A percentile compares a stretch with the other conserved stretches of the same genome.
phyloP scores from a whole-genome alignment of 1,140 invertebrate genomes.

The Diuraphis noxia region DNA sequence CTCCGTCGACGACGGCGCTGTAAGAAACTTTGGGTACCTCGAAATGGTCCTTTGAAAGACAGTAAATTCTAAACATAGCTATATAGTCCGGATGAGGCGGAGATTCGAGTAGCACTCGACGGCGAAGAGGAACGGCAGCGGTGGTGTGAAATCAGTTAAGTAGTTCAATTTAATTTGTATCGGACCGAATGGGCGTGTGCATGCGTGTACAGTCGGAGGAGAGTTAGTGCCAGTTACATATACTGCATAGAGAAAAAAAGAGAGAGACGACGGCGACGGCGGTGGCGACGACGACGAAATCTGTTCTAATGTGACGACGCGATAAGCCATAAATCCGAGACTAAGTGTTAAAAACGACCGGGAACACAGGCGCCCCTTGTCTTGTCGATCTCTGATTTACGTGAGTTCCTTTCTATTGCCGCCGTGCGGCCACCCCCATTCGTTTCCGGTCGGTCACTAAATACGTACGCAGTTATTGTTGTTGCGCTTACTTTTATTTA shows the following conservation, averaged over 20 bases:
- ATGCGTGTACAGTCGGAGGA: background rate
- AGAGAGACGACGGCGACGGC: background rate
- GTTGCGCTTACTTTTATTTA: background rate
- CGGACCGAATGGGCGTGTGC: conserved; percentile 31
- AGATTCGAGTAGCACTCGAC: background rate
- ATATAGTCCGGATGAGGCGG: background rate
- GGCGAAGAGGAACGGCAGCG: background rate
- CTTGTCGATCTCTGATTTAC: conserved; percentile 53
- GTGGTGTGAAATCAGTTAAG: conserved; percentile 43
- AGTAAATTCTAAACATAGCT: conserved; percentile 34
- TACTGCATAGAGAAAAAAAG: background rate
- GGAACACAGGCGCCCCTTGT: conserved; percentile 51
- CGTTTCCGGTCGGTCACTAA: conserved; percentile 32
- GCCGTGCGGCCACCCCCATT: background rate
- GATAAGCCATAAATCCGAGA: conserved; percentile 46
- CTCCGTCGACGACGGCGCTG: background rate
- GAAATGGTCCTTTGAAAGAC: background rate
- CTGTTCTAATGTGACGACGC: conserved; percentile 48
- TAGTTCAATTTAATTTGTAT: conserved; percentile 50
- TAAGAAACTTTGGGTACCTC: conserved; percentile 25
- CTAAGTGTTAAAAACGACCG: conserved; percentile 53
- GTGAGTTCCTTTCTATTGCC: conserved; percentile 1
- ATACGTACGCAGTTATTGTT: background rate
- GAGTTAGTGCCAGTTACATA: background rate
- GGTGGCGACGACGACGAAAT: background rate